Evolutionary conservation across 2,113 vertebrate species (phyloP).

Genomic region (Megalops atlanticus): DNA sequence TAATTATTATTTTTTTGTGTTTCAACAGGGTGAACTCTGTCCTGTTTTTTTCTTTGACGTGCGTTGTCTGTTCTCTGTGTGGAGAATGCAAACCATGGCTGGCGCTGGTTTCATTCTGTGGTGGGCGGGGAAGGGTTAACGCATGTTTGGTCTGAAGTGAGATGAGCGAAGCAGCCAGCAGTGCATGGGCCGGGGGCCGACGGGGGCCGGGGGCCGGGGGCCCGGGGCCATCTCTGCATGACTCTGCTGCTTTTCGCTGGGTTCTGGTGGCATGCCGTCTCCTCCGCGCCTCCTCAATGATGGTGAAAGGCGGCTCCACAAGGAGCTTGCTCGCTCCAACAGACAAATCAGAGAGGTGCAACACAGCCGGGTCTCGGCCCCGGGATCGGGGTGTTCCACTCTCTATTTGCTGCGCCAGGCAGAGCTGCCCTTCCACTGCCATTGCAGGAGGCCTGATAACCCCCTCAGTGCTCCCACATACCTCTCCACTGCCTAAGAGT

Average conservation of each 20-base stretch:
- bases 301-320: constrained; percentile 6
- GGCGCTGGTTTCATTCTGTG: background rate
- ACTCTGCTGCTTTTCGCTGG: background rate
- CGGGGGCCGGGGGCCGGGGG: too few species aligned
- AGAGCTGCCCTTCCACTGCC: constrained; percentile 8
- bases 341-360: background rate
- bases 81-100: background rate
- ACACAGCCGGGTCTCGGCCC: background rate
- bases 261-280: background rate
- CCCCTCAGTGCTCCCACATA: background rate
- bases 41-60: background rate
- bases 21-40: background rate
- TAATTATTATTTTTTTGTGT: too few species aligned
- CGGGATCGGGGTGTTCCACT: background rate
- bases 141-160: background rate
- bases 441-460: background rate
- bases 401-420: background rate
- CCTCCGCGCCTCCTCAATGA: background rate
- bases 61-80: background rate
- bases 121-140: background rate
- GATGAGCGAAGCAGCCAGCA: background rate
- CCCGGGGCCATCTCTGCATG: constrained; percentile 1
- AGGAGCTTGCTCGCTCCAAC: background rate
- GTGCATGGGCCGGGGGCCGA: background rate
- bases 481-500: constrained; percentile 9